A percentile compares a stretch with the other conserved stretches of the same genome.
phyloP scores from a whole-genome alignment of 2,888 invertebrate species.

The Eupelmus urozonus region DNA sequence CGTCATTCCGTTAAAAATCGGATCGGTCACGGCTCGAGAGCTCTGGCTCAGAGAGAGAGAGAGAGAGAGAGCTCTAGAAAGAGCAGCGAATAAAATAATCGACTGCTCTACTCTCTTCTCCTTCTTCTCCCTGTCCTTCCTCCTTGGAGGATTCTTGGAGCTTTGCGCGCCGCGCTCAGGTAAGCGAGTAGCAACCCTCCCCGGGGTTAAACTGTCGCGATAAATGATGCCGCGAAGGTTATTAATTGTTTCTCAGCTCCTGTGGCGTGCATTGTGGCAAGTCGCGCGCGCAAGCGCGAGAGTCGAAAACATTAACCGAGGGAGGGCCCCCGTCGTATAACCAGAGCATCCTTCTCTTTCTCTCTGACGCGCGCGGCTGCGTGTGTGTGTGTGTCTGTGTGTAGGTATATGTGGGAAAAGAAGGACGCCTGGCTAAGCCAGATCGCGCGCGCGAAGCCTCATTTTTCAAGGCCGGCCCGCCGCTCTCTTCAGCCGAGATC shows the following conservation, averaged over 20 bases:
- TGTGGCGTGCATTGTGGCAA: conserved; percentile 54
- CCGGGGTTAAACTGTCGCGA: conserved; percentile 73
- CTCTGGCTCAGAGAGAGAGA: conserved; percentile 4
- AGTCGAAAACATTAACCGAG: conserved; percentile 54
- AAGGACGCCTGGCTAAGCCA: not conserved
- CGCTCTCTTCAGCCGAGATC: not conserved
- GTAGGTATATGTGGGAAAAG: too few species aligned
- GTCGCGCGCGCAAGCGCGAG: not conserved
- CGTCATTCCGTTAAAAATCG: conserved; percentile 74
- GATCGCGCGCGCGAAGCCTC: conserved; percentile 2
- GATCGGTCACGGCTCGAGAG: conserved; percentile 75
- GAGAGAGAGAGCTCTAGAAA: conserved; percentile 58
- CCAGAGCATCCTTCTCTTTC: too few species aligned
- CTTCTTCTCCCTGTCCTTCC: not conserved
- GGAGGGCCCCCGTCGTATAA: too few species aligned
- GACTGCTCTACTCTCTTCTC: conserved; percentile 7
- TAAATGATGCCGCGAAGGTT: conserved; percentile 76
- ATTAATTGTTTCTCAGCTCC: conserved; percentile 72
- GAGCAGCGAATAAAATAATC: conserved; percentile 40
- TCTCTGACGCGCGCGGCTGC: not conserved
- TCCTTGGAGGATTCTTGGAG: not conserved
- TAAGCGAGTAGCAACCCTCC: conserved; percentile 21
- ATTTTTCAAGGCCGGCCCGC: conserved; percentile 57
- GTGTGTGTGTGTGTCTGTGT: too few species aligned
- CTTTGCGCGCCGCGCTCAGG: too few species aligned